These are phyloP conservation scores for Abrostola triplasia DNA, from an alignment of 2,888 invertebrate species.

Conservation along the genomic window DNA sequence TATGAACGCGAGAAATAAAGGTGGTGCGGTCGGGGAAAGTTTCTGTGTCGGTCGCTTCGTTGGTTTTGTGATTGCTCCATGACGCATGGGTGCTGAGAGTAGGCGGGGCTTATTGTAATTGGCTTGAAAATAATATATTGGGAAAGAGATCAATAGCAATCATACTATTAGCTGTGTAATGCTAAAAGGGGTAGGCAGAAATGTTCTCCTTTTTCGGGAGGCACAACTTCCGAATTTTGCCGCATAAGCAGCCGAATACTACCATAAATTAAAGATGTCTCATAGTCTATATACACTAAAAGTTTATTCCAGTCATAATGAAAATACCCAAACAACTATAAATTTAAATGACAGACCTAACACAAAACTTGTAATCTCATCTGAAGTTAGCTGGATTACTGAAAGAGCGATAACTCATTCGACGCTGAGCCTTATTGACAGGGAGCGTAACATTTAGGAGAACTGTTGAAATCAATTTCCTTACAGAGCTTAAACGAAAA, in stretches of 20 bases:
- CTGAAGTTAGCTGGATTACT: slow-evolving; percentile 56
- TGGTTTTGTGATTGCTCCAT: neutral
- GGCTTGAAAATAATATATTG: no score
- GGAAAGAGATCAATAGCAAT: no score
- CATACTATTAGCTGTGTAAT: no score
- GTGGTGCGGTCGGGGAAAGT: slow-evolving; percentile 38
- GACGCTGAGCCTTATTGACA: slow-evolving; percentile 71
- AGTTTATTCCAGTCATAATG: neutral
- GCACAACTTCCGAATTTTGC: no score
- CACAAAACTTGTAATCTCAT: slow-evolving; percentile 60
- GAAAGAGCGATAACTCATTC: slow-evolving; percentile 70
- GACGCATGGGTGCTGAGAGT: no score
- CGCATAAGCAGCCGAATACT: no score
- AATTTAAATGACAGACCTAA: slow-evolving; percentile 38
- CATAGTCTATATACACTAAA: slow-evolving; percentile 1
- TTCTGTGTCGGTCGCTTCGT: slow-evolving; percentile 9
- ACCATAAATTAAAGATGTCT: no score
- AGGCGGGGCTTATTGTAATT: no score
- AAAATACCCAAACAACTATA: slow-evolving; percentile 34
- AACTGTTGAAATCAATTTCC: slow-evolving; percentile 83
- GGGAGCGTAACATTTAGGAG: slow-evolving; percentile 70
- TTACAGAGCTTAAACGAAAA: slow-evolving; percentile 73
- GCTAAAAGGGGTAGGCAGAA: no score
- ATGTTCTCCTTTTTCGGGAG: no score
- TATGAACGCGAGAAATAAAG: slow-evolving; percentile 61